Evolutionary conservation across 1,140 invertebrate species (phyloP), one percentile per base, ranked within the genome.

Genomic region (Ptiloglossa arizonensis): DNA sequence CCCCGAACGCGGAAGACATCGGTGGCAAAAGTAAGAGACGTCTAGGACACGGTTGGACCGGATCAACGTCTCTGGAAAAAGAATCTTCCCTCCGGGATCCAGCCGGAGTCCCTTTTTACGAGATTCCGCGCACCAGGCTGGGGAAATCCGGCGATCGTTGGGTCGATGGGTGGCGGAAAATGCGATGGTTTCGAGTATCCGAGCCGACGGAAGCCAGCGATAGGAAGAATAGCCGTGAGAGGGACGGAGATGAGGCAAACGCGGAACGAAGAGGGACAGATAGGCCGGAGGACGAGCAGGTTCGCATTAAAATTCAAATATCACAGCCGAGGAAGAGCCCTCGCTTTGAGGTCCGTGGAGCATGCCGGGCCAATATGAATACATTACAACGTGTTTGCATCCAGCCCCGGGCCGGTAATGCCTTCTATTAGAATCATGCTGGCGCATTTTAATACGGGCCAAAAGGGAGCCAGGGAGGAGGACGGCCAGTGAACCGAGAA

Each of bases 391-490:
- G 81, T 87, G 87, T 87, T 89, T 88, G 86, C 88, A 87, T 86
- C 83, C 76, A 82, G 64, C 79, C 59, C 60, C 71, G 48, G 81
- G 57, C 75, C 60, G 72, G 86, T 89, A 89, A 89, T 89, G 72
- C 81, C 87, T 88, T 88, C 86, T 89, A 89, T 89, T 88, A 89
- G 83, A 88, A 88, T 89, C 88, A 88, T 88, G 87, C 86, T 80
- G 79, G 44, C 82, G 87, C 86, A 88, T 89, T 89, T 89, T 88
- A 89, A 89, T 87, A 88, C 83, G 67, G 52, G 44, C 29, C 48
- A 41, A 41, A 67, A 63, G 41, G 24, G 52, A 27, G 44, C 41
- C 8, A 41, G 32, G 6, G 41, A n/a, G n/a, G n/a, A n/a, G n/a
- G n/a, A n/a, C n/a, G 27, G 54, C 54, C 54, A 32, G 27, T 57